phyloP scores from a whole-genome alignment of 2,888 invertebrate genomes.

The Aricia artaxerxes region DNA sequence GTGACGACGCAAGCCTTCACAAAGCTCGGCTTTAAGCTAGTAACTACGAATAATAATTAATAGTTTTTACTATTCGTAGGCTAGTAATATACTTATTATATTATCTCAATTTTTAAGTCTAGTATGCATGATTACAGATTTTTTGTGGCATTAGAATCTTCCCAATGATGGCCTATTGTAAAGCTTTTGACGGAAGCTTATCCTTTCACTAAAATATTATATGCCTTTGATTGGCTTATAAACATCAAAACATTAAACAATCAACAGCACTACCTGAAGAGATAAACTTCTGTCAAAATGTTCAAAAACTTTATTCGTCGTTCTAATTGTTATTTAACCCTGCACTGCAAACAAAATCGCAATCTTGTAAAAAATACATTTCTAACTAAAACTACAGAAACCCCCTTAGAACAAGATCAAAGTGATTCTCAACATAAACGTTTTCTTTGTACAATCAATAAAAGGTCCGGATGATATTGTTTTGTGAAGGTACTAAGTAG shows the following conservation, averaged over 20 bases:
- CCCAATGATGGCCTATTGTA: neutral
- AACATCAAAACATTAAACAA: neutral
- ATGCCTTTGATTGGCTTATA: neutral
- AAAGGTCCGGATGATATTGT: constrained; percentile 24
- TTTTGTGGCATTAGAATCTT: too few relatives aligned
- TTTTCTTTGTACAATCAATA: constrained; percentile 14
- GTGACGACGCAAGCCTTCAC: too few relatives aligned
- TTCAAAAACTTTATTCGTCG: too few relatives aligned
- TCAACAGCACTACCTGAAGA: neutral
- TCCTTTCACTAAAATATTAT: neutral
- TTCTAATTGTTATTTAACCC: too few relatives aligned
- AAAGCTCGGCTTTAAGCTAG: too few relatives aligned
- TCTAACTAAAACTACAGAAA: neutral
- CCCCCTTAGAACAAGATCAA: neutral
- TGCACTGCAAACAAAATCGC: too few relatives aligned
- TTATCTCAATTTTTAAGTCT: too few relatives aligned
- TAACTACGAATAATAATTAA: too few relatives aligned
- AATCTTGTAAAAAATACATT: neutral
- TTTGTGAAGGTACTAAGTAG: constrained; percentile 46
- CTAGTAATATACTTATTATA: too few relatives aligned
- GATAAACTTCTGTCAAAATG: neutral
- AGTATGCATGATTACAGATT: too few relatives aligned
- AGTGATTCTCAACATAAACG: neutral
- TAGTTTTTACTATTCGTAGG: too few relatives aligned
- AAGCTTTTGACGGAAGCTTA: neutral